phyloP scores from a whole-genome alignment of 1,140 invertebrate species.

The Cheumatopsyche charites region DNA sequence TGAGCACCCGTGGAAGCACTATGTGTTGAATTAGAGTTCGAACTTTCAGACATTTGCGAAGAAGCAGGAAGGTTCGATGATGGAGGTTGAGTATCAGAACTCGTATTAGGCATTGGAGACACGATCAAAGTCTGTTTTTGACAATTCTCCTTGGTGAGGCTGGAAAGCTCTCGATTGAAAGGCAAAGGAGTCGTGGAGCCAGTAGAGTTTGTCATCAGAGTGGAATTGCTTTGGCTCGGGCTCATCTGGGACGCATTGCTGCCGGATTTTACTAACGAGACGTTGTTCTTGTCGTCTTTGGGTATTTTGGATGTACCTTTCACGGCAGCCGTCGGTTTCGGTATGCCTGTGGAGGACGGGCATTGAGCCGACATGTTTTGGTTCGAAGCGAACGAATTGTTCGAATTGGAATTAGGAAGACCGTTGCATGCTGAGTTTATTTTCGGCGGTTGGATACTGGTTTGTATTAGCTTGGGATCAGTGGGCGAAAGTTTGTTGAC shows the following conservation, averaged over 20 bases:
- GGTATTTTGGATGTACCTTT: slow-evolving; percentile 81
- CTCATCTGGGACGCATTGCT: slow-evolving; percentile 59
- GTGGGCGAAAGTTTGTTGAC: slow-evolving; percentile 48
- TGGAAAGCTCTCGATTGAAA: slow-evolving; percentile 60
- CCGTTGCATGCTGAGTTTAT: slow-evolving; percentile 33
- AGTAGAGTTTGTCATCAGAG: slow-evolving; percentile 58
- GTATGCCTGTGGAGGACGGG: slow-evolving; percentile 71
- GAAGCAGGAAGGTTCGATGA: slow-evolving; percentile 54
- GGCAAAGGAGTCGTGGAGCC: slow-evolving; percentile 58
- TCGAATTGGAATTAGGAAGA: slow-evolving; percentile 44
- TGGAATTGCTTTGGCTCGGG: slow-evolving; percentile 64
- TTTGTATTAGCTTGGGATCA: slow-evolving; percentile 51
- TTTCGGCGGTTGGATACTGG: slow-evolving; percentile 49
- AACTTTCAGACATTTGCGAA: slow-evolving; percentile 64
- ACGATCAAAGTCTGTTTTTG: slow-evolving; percentile 72
- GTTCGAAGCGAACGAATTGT: slow-evolving; percentile 39
- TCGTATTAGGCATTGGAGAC: slow-evolving; percentile 70
- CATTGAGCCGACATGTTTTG: slow-evolving; percentile 51
- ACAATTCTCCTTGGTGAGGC: slow-evolving; percentile 58
- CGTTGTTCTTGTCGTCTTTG: slow-evolving; percentile 55
- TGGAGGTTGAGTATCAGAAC: slow-evolving; percentile 43
- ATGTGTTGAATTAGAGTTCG: slow-evolving; percentile 64
- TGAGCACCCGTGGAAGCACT: slow-evolving; percentile 66
- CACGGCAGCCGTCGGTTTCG: slow-evolving; percentile 87
- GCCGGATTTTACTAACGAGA: slow-evolving; percentile 36